phyloP scores from a whole-genome alignment of 2,888 invertebrate genomes.

The Chloroclystis v-ata region DNA sequence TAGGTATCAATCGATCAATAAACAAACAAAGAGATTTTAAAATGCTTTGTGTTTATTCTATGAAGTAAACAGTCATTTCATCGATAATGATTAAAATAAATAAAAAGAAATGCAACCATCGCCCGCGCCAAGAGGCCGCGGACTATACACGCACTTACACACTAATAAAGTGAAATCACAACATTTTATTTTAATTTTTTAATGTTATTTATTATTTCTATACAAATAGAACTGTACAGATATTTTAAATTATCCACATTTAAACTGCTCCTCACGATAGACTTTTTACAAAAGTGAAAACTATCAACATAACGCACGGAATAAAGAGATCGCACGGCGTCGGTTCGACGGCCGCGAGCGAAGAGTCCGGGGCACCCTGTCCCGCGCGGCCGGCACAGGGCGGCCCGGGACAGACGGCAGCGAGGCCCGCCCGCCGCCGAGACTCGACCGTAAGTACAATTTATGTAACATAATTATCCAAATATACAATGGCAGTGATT shows the following conservation, averaged over 20 bases:
- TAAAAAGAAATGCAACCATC: constrained; percentile 61
- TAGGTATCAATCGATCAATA: constrained; percentile 36
- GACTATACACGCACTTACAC: constrained; percentile 47
- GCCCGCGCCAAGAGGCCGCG: constrained; percentile 39
- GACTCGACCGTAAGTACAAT: constrained; percentile 34
- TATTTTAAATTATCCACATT: constrained; percentile 76
- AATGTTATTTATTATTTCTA: constrained; percentile 80
- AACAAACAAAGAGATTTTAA: constrained; percentile 58
- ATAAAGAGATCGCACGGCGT: constrained; percentile 47
- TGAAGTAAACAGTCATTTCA: constrained; percentile 71
- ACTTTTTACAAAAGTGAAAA: constrained; percentile 80
- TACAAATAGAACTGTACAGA: constrained; percentile 81
- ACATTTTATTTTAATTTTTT: constrained; percentile 71
- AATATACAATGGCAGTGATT: constrained; percentile 63
- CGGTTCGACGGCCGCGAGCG: too few species aligned
- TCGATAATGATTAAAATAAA: constrained; percentile 58
- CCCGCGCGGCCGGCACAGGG: too few species aligned
- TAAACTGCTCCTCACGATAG: constrained; percentile 73
- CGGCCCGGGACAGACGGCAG: too few species aligned
- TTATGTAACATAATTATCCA: constrained; percentile 46
- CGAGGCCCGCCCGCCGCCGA: neutral
- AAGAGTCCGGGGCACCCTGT: too few species aligned
- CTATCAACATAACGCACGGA: constrained; percentile 74
- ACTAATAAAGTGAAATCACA: constrained; percentile 72
- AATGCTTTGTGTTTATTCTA: constrained; percentile 72